Percentiles rank a stretch among this genome's conserved stretches.
Evolutionary conservation across 2,888 invertebrate species (phyloP).

Genomic region (Tetranychus piercei): DNA sequence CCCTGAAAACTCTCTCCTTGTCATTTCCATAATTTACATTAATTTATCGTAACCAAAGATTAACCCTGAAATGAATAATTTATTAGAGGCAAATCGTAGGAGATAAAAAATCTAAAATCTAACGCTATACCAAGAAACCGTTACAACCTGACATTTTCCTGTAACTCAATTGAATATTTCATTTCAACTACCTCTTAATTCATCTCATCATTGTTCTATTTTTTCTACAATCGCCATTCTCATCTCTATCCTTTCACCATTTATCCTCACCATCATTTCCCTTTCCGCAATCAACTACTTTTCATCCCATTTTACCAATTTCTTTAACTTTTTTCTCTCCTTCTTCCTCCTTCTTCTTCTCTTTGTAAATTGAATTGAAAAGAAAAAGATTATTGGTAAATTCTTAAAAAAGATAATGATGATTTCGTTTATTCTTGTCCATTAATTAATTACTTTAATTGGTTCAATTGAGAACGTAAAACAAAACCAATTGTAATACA

Average conservation of each 20-base stretch:
- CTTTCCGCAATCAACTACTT: neutral
- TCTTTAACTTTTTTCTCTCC: neutral
- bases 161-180: too few relatives aligned
- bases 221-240: neutral
- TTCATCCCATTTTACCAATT: neutral
- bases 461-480: too few relatives aligned
- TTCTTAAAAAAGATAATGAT: neutral
- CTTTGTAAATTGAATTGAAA: neutral
- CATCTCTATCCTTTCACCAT: neutral
- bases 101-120: too few relatives aligned
- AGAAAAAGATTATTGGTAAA: slow-evolving; percentile 1
- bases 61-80: too few relatives aligned
- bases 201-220: neutral
- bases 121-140: too few relatives aligned
- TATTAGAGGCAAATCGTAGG: too few relatives aligned
- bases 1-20: too few relatives aligned
- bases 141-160: too few relatives aligned
- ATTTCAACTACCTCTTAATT: neutral
- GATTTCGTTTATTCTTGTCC: neutral
- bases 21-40: too few relatives aligned
- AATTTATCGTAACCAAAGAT: too few relatives aligned
- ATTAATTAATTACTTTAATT: neutral
- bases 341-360: neutral
- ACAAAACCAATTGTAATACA: too few relatives aligned
- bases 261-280: neutral